phyloP scores from a whole-genome alignment of 2,888 invertebrate genomes.

The Drosophila kambysellisi region DNA sequence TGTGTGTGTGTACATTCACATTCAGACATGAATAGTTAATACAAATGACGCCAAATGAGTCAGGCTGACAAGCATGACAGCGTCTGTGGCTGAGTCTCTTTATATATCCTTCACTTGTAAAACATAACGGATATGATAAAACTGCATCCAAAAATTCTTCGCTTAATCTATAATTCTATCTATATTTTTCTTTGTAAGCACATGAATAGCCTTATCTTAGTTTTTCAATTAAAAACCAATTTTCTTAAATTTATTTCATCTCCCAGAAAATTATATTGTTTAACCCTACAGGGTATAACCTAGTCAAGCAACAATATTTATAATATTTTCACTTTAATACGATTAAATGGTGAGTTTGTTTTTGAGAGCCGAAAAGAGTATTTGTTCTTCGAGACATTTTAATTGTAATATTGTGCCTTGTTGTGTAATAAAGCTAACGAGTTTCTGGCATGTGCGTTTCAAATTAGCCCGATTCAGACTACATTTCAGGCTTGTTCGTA shows the following conservation, averaged over 20 bases:
- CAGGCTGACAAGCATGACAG: slow-evolving; percentile 27
- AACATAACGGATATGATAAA: background rate
- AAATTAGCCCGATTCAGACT: slow-evolving; percentile 35
- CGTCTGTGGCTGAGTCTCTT: slow-evolving; percentile 13
- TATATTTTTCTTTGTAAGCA: background rate
- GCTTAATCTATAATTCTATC: background rate
- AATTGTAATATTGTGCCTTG: background rate
- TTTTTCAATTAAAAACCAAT: background rate
- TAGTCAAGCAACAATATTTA: background rate
- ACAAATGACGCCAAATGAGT: slow-evolving; percentile 49
- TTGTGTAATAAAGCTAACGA: slow-evolving; percentile 69
- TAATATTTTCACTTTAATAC: background rate
- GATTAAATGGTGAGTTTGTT: background rate
- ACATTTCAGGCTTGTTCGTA: slow-evolving; percentile 28
- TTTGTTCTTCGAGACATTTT: background rate
- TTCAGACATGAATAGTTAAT: slow-evolving; percentile 74
- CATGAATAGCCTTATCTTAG: background rate
- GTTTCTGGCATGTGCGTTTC: slow-evolving; percentile 66
- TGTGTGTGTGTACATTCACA: slow-evolving; percentile 2
- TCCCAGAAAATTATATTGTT: background rate
- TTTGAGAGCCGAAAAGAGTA: slow-evolving; percentile 8
- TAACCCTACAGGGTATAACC: background rate
- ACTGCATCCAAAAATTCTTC: background rate
- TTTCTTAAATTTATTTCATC: background rate
- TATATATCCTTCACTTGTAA: slow-evolving; percentile 6